Conservation (phyloP, 2,888 invertebrate species). For the Podotricha telesiphe region DNA sequence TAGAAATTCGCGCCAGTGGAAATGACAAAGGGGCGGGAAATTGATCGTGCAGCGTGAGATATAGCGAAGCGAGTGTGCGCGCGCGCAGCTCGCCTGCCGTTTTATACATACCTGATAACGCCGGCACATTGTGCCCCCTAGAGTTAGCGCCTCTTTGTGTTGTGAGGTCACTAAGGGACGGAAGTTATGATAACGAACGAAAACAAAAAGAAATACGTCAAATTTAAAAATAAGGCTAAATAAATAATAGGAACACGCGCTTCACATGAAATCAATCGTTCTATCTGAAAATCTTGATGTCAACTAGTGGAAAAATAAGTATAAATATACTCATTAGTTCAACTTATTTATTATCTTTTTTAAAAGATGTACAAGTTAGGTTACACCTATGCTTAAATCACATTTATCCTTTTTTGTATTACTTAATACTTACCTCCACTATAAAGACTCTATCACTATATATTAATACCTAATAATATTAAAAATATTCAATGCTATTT, state of each 20-base stretch:
- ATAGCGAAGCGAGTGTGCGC: constrained; percentile 74
- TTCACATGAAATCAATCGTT: neutral
- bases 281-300: neutral
- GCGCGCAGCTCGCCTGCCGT: constrained; percentile 65
- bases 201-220: constrained; percentile 25
- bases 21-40: constrained; percentile 66
- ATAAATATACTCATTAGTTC: neutral
- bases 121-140: constrained; percentile 49
- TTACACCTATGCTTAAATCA: neutral
- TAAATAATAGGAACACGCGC: neutral
- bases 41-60: constrained; percentile 66
- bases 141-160: constrained; percentile 44
- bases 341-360: constrained; percentile 7
- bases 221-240: neutral
- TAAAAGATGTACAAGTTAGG: neutral
- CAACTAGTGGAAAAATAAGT: neutral
- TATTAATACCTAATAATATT: neutral
- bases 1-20: constrained; percentile 66
- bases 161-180: constrained; percentile 48
- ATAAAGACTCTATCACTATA: neutral
- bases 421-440: neutral
- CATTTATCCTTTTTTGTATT: constrained; percentile 4
- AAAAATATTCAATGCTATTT: constrained; percentile 1
- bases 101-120: constrained; percentile 75
- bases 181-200: constrained; percentile 45